Percentiles rank a stretch among this genome's conserved stretches.
Conservation (phyloP, 2,888 invertebrate species). For the Drosophila demipolita region DNA sequence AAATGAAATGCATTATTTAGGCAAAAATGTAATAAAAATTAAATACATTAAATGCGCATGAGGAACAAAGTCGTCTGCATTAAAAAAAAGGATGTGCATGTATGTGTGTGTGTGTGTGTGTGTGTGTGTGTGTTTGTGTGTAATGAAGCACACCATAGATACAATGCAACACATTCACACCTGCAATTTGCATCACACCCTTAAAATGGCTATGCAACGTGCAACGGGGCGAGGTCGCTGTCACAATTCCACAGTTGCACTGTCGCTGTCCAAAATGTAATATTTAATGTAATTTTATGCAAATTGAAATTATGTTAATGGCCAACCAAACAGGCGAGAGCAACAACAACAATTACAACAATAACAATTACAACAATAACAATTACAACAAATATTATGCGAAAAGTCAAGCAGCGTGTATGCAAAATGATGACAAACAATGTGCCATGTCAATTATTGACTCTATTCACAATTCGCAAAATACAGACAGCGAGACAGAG, state of each 20-base stretch:
- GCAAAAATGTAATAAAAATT: conserved; percentile 69
- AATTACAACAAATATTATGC: conserved; percentile 51
- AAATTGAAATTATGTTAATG: conserved; percentile 81
- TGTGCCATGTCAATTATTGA: conserved; percentile 38
- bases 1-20: conserved; percentile 52
- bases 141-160: conserved; percentile 63
- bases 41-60: conserved; percentile 52
- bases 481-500: neutral
- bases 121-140: conserved; percentile 25
- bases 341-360: conserved; percentile 17
- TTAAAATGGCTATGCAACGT: neutral
- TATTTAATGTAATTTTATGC: conserved; percentile 78
- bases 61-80: neutral
- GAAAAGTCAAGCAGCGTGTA: conserved; percentile 44
- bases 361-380: conserved; percentile 25
- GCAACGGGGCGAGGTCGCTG: conserved; percentile 25
- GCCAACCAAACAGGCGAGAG: conserved; percentile 36
- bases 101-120: conserved; percentile 3
- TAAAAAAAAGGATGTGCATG: neutral
- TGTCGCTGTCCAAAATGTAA: conserved; percentile 65
- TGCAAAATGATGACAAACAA: conserved; percentile 58
- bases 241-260: conserved; percentile 20
- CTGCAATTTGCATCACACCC: conserved; percentile 62
- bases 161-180: conserved; percentile 68
- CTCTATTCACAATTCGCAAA: conserved; percentile 15